Conservation (phyloP, 2,888 invertebrate genomes). For the Xanthorhoe designata region DNA sequence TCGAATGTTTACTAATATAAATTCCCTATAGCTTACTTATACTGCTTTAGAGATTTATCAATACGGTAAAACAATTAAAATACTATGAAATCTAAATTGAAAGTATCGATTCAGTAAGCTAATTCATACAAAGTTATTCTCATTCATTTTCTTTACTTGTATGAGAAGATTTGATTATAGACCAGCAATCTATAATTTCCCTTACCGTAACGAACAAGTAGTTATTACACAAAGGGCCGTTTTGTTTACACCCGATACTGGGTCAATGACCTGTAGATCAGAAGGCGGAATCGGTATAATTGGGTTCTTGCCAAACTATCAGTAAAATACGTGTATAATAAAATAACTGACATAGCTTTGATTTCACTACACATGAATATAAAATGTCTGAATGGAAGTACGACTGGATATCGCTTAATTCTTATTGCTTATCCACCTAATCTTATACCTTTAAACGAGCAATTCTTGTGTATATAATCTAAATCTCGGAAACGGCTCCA, state of each 20-base stretch:
- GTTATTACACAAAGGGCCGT: constrained; percentile 12
- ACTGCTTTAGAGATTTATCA: too few relatives aligned
- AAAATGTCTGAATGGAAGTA: constrained; percentile 44
- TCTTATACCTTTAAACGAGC: too few relatives aligned
- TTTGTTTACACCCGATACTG: constrained; percentile 19
- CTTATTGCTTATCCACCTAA: too few relatives aligned
- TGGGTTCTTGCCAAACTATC: constrained; percentile 31
- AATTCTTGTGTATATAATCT: too few relatives aligned
- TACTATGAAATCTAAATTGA: too few relatives aligned
- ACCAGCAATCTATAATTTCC: constrained; percentile 27
- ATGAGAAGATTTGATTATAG: background rate
- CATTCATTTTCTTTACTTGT: background rate
- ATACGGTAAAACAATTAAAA: too few relatives aligned
- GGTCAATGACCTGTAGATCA: constrained; percentile 34
- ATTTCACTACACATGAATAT: constrained; percentile 25
- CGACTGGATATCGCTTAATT: constrained; percentile 2
- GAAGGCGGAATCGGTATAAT: constrained; percentile 31
- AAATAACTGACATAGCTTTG: constrained; percentile 21
- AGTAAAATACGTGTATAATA: constrained; percentile 9
- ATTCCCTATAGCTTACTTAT: too few relatives aligned
- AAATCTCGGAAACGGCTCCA: too few relatives aligned
- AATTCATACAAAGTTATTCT: background rate
- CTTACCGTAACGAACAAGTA: constrained; percentile 8
- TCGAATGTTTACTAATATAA: too few relatives aligned
- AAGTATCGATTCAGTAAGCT: too few relatives aligned